These are phyloP conservation scores for Phalangium opilio DNA, from an alignment of 2,888 invertebrate genomes.

Conservation along the genomic window DNA sequence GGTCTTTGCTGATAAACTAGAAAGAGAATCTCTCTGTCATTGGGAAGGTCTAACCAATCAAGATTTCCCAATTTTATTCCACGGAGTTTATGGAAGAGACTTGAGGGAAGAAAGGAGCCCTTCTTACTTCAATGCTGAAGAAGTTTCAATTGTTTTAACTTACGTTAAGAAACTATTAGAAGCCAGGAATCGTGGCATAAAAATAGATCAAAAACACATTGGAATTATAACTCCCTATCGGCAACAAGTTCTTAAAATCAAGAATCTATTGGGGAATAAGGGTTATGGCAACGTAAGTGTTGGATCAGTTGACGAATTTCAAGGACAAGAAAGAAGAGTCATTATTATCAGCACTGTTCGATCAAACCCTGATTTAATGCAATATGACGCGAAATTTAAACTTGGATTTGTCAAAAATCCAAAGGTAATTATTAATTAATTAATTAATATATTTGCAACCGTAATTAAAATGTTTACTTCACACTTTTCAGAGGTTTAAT, in stretches of 20 bases:
- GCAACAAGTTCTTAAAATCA: constrained; percentile 27
- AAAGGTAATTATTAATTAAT: too few relatives aligned
- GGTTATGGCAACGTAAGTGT: constrained; percentile 17
- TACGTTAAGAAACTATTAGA: constrained; percentile 42
- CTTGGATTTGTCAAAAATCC: too few relatives aligned
- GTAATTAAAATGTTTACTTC: constrained; percentile 57
- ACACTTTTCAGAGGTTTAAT: constrained; percentile 63
- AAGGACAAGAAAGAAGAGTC: constrained; percentile 31
- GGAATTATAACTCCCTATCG: constrained; percentile 33
- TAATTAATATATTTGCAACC: too few relatives aligned
- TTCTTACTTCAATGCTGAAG: constrained; percentile 25
- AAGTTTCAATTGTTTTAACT: constrained; percentile 30
- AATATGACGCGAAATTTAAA: too few relatives aligned
- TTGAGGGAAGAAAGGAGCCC: constrained; percentile 26
- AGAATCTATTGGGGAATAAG: too few relatives aligned
- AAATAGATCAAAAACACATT: constrained; percentile 23
- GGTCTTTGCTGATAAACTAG: constrained; percentile 35
- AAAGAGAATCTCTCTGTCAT: constrained; percentile 21
- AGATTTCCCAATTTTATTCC: too few relatives aligned
- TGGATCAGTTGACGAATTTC: constrained; percentile 34
- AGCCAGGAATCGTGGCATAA: constrained; percentile 21
- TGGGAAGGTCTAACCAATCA: too few relatives aligned
- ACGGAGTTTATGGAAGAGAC: constrained; percentile 31
- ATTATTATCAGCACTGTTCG: constrained; percentile 29
- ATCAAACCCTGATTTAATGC: not conserved